These are phyloP conservation scores for Drosophila prosaltans DNA, from an alignment of 1,140 invertebrate genomes.

Conservation along the genomic window DNA sequence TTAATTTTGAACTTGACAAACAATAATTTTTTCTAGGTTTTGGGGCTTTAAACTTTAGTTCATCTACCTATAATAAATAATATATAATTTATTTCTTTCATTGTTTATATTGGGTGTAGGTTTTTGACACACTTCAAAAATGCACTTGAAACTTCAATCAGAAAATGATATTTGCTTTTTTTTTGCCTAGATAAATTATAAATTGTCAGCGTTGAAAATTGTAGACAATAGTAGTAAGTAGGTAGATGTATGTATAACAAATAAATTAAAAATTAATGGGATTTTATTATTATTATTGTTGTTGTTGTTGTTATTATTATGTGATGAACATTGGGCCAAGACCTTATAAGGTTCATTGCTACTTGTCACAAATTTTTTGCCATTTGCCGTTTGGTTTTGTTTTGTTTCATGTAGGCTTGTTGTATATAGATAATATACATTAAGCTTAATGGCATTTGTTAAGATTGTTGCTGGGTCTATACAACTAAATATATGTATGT, in stretches of 20 bases:
- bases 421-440: constrained; percentile 70
- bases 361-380: constrained; percentile 65
- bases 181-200: constrained; percentile 24
- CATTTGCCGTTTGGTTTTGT: constrained; percentile 20
- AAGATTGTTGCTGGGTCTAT: constrained; percentile 44
- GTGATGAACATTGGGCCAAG: constrained; percentile 49
- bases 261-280: constrained; percentile 67
- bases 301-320: constrained; percentile 8
- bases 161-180: constrained; percentile 23
- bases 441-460: constrained; percentile 66
- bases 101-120: not conserved
- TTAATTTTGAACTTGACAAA: too few relatives aligned
- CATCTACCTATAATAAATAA: constrained; percentile 31
- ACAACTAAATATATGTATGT: constrained; percentile 19
- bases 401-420: constrained; percentile 62
- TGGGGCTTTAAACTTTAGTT: constrained; percentile 32
- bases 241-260: constrained; percentile 34
- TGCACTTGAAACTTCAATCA: constrained; percentile 26
- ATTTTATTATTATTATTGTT: constrained; percentile 29
- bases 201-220: constrained; percentile 9
- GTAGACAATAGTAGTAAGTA: constrained; percentile 16
- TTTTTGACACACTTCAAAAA: constrained; percentile 20
- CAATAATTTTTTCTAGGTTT: constrained; percentile 7
- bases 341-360: constrained; percentile 77
- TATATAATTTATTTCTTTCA: not conserved